These are phyloP conservation scores for Hylaea fasciaria DNA, from an alignment of 2,888 invertebrate genomes.

Conservation along the genomic window DNA sequence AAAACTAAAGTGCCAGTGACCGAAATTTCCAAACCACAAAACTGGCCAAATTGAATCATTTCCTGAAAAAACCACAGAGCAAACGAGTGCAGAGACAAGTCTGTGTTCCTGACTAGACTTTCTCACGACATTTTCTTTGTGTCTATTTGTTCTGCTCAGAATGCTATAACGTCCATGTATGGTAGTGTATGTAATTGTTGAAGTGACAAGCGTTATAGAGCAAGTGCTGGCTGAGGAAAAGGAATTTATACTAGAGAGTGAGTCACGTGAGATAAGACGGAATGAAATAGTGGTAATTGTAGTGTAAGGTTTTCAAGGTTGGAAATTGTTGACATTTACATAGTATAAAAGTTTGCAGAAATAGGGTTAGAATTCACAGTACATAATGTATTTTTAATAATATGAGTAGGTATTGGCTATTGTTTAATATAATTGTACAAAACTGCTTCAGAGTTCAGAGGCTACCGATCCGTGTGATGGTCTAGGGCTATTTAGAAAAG, in stretches of 20 bases:
- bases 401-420: no score
- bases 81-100: slow-evolving; percentile 8
- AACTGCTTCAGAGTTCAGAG: no score
- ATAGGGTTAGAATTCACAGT: no score
- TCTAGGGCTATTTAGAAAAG: no score
- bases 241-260: background rate
- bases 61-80: slow-evolving; percentile 27
- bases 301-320: background rate
- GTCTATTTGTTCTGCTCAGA: slow-evolving; percentile 24
- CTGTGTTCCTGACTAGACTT: slow-evolving; percentile 26
- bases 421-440: no score
- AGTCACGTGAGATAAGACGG: background rate
- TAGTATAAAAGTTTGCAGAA: no score
- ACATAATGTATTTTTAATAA: no score
- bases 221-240: slow-evolving; percentile 6
- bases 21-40: slow-evolving; percentile 22
- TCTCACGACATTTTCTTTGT: slow-evolving; percentile 33
- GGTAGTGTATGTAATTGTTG: slow-evolving; percentile 20
- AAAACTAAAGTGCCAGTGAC: slow-evolving; percentile 16
- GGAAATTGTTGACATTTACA: no score
- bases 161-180: slow-evolving; percentile 28
- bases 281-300: no score
- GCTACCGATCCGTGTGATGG: no score
- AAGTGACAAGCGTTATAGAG: slow-evolving; percentile 32
- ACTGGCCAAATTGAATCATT: slow-evolving; percentile 29